A percentile compares a stretch with the other conserved stretches of the same genome.
phyloP scores from a whole-genome alignment of 2,113 vertebrate species.

The Gymnorhina tibicen region DNA sequence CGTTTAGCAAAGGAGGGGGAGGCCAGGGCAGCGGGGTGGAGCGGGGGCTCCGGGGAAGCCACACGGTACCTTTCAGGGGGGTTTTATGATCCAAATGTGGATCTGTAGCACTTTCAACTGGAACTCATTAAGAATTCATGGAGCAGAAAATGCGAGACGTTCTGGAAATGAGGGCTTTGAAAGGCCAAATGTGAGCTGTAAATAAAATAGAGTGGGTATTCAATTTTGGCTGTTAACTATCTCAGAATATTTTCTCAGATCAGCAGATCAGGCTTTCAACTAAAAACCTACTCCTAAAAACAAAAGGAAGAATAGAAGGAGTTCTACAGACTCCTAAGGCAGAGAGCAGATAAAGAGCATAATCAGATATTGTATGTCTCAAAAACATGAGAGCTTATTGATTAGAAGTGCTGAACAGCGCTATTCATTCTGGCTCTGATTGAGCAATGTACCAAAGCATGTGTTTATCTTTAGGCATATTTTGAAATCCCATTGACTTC shows the following conservation, averaged over 20 bases:
- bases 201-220: constrained; percentile 62
- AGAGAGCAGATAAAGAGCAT: not conserved
- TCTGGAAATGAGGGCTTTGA: constrained; percentile 68
- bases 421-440: not conserved
- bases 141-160: constrained; percentile 68
- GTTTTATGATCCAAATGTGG: constrained; percentile 42
- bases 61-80: not conserved
- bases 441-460: constrained; percentile 6
- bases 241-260: constrained; percentile 26
- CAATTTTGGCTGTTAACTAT: constrained; percentile 55
- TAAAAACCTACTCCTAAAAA: not conserved
- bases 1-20: not conserved
- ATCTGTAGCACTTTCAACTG: constrained; percentile 66
- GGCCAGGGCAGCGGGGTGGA: not conserved
- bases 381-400: not conserved
- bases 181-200: constrained; percentile 66
- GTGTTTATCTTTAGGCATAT: constrained; percentile 50
- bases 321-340: not conserved
- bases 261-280: not conserved
- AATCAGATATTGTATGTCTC: not conserved
- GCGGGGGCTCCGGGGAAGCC: not conserved
- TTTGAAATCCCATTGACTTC: constrained; percentile 51
- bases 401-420: not conserved
- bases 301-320: not conserved
- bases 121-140: constrained; percentile 77